These are phyloP conservation scores for Baronia brevicornis DNA, from an alignment of 2,888 invertebrate genomes.

Conservation along the genomic window DNA sequence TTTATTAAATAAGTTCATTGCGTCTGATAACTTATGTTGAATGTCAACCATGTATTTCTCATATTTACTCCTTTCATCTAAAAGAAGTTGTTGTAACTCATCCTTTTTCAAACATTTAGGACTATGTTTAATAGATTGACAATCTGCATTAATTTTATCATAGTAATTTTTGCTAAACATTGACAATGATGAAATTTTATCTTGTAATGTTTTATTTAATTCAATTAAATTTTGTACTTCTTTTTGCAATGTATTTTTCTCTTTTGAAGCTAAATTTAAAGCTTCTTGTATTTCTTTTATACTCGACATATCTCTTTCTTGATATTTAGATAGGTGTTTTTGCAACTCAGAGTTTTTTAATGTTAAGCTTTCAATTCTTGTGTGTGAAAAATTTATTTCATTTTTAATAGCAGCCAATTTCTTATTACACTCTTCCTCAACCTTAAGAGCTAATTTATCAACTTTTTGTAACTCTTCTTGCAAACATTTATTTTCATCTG, in stretches of 20 bases:
- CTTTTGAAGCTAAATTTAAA: slow-evolving; percentile 37
- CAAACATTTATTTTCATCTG: slow-evolving; percentile 82
- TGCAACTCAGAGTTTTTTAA: slow-evolving; percentile 68
- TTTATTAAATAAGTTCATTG: slow-evolving; percentile 49
- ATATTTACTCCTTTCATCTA: slow-evolving; percentile 61
- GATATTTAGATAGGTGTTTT: slow-evolving; percentile 68
- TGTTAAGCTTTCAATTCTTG: slow-evolving; percentile 64
- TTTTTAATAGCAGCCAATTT: slow-evolving; percentile 77
- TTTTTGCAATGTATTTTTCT: slow-evolving; percentile 57
- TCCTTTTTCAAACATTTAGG: slow-evolving; percentile 47
- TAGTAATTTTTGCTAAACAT: slow-evolving; percentile 34
- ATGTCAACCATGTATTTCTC: slow-evolving; percentile 49
- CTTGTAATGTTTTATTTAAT: slow-evolving; percentile 66
- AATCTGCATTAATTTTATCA: slow-evolving; percentile 23
- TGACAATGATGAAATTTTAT: slow-evolving; percentile 46
- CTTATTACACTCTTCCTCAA: slow-evolving; percentile 85
- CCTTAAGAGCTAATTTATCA: slow-evolving; percentile 82
- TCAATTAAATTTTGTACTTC: slow-evolving; percentile 67
- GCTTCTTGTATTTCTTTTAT: slow-evolving; percentile 33
- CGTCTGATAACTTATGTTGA: slow-evolving; percentile 54
- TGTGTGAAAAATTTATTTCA: slow-evolving; percentile 76
- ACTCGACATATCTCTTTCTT: slow-evolving; percentile 28
- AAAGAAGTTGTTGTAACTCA: slow-evolving; percentile 51
- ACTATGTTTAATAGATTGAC: slow-evolving; percentile 25
- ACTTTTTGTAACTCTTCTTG: slow-evolving; percentile 83